Conservation (phyloP, 2,797 vertebrate species). For the Sebastes cheni region DNA sequence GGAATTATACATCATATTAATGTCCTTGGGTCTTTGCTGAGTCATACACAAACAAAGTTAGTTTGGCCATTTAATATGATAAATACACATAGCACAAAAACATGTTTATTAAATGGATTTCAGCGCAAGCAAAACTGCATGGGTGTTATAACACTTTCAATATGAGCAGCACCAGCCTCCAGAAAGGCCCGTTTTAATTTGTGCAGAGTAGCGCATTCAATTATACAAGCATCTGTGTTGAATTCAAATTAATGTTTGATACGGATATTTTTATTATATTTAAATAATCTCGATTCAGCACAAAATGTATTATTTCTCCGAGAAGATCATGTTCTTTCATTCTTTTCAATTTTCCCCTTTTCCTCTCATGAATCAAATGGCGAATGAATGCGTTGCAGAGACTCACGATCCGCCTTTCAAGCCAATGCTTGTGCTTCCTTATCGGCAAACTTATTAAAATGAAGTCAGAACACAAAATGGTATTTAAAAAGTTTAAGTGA, state of each 20-base stretch:
- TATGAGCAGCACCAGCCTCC: conserved; percentile 36
- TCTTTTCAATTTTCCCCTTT: conserved; percentile 71
- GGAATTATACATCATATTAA: neutral
- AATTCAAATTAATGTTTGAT: conserved; percentile 78
- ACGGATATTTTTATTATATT: conserved; percentile 75
- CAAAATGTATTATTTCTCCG: conserved; percentile 73
- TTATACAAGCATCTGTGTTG: conserved; percentile 68
- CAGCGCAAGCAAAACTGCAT: conserved; percentile 26
- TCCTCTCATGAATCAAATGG: conserved; percentile 71
- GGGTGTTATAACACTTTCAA: conserved; percentile 42
- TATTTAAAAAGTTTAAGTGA: conserved; percentile 87
- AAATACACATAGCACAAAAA: conserved; percentile 30
- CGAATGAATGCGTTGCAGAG: conserved; percentile 65
- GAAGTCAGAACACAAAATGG: conserved; percentile 82
- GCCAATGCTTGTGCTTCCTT: conserved; percentile 72
- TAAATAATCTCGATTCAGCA: conserved; percentile 74
- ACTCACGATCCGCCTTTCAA: conserved; percentile 73
- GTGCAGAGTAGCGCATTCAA: conserved; percentile 61
- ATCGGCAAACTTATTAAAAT: conserved; percentile 82
- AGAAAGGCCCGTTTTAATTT: conserved; percentile 66
- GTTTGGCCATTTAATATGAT: conserved; percentile 26
- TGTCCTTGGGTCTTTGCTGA: conserved; percentile 7
- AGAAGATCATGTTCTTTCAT: conserved; percentile 75
- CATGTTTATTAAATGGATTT: conserved; percentile 44
- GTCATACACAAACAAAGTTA: conserved; percentile 20